Base-by-base conservation (phyloP, 2,113 vertebrate genomes). In the Platichthys flesus region DNA sequence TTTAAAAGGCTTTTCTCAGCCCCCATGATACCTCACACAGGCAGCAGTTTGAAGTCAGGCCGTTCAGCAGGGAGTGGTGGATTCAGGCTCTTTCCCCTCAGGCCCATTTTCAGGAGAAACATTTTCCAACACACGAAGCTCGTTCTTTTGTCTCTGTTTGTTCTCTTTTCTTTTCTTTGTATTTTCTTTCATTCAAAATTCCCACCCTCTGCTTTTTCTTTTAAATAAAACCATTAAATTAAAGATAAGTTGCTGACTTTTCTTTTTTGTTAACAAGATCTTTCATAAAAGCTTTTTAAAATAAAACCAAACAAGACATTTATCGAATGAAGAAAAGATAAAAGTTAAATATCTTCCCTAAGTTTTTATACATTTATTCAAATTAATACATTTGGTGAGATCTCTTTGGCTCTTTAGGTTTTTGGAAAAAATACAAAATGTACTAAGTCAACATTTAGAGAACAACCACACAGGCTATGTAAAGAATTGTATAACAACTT, bases 1-100 rank as follows among this genome's bases (percentile, higher is more conserved):
- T 92, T 89, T 89, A 83, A 90, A 93, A 91, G 86, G 83, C 81
- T 88, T 86, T 89, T 79, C 62, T 89, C 76, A 79, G 83, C 85
- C 86, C 84, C 82, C 88, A 81, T 73, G 82, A 90, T 85, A 89
- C 79, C 84, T 87, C 89, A 72, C 86, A 85, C 82, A 82, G 75
- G 74, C 89, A 76, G 86, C 83, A 87, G 86, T 84, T 83, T 84
- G 51, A 79, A 91, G 79, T 79, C 87, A 84, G 82, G 71, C 71
- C 74, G 55, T 79, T 78, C 59, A 73, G 73, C 35, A 65, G 81
- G 67, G 49, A 83, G 73, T 69, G 76, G 26, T 64, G 28, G 56
- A 74, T 52, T 71, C 60, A 75, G 66, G 59, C 74, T 72, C 72
- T 79, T 61, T 67, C 26, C 63, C 81, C 82, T 57, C 47, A 60